Percentiles rank a stretch among this genome's conserved stretches.
These are phyloP conservation scores for Erynnis tages DNA, from an alignment of 2,888 invertebrate species.

Conservation along the genomic window DNA sequence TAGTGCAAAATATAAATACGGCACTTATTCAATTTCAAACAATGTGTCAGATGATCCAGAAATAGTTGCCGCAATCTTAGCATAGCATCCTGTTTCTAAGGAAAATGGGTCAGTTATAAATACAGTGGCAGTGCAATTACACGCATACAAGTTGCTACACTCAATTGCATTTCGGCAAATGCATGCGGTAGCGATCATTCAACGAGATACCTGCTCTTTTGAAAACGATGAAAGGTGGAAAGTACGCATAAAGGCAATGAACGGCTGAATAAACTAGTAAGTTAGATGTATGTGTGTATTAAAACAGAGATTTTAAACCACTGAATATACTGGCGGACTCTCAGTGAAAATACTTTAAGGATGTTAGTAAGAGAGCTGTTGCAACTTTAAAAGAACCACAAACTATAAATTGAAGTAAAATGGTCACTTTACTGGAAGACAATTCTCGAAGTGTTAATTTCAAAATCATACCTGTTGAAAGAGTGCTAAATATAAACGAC, in stretches of 20 bases:
- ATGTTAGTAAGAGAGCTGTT: too few species aligned
- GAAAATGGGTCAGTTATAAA: slow-evolving; percentile 57
- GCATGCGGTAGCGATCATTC: slow-evolving; percentile 7
- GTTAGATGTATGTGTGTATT: too few species aligned
- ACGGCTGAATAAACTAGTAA: neutral
- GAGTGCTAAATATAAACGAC: slow-evolving; percentile 8
- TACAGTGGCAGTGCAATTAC: slow-evolving; percentile 29
- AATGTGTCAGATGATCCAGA: slow-evolving; percentile 36
- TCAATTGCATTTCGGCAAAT: slow-evolving; percentile 15
- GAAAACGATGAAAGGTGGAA: neutral
- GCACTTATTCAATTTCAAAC: slow-evolving; percentile 17
- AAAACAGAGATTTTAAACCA: too few species aligned
- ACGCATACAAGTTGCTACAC: slow-evolving; percentile 21
- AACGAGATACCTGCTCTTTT: neutral
- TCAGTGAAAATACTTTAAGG: too few species aligned
- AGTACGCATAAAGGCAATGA: neutral
- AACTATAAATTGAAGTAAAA: too few species aligned
- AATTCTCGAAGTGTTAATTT: neutral
- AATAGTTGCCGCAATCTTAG: slow-evolving; percentile 38
- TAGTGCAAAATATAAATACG: neutral
- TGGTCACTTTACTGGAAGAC: too few species aligned
- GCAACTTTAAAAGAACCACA: too few species aligned
- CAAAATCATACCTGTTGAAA: neutral
- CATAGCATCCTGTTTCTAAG: slow-evolving; percentile 48
- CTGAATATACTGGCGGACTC: too few species aligned